Evolutionary conservation across 2,113 vertebrate genomes (phyloP), one percentile per base, ranked within the genome.

Genomic region (Colinus virginianus): DNA sequence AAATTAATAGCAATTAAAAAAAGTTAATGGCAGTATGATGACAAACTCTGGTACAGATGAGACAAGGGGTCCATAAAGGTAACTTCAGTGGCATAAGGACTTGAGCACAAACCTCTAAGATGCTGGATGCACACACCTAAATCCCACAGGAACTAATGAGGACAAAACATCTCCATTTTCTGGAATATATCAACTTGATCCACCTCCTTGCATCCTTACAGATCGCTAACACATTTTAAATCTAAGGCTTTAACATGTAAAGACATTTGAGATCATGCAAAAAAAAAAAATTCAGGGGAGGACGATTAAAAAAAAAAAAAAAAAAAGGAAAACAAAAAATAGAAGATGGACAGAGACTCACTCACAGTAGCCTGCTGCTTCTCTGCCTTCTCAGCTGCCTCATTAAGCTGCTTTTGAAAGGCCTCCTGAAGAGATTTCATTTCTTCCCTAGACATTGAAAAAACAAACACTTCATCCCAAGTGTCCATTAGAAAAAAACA

Each of bases 341-440:
- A 21, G 64, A 89, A 53, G 49, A 93, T 55, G 36, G 28, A 93
- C 87, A 91, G 18, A 63, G 62, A 75, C 85, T 70, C 84, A 98
- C 99, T 99, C 97, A 99, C 99, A 2, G 99, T 99, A 82, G 99
- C 99, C 96, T 99, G 98, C 94, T 99, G 99, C 95, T 99, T 99
- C 95, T 99, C 99, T 17, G 98, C 98, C 96, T 98, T 98, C 97
- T 99, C 98, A 53, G 98, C 96, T 82, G 99, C 98, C 95, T 99
- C 99, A 95, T 99, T 99, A 97, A 99, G 98, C 96, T 99, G 99
- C 97, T 99, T 99, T 97, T 99, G 98, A 97, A 99, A 97, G 92
- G 98, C 97, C 83, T 98, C 98, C 98, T 99, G 99, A 88, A 99
- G 98, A 94, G 98, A 98, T 97, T 98, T 99, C 98, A 99, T 99